Evolutionary conservation across 2,797 vertebrate genomes (phyloP), one percentile per base, ranked within the genome.

Genomic region (Hypotaenidia philippensis): DNA sequence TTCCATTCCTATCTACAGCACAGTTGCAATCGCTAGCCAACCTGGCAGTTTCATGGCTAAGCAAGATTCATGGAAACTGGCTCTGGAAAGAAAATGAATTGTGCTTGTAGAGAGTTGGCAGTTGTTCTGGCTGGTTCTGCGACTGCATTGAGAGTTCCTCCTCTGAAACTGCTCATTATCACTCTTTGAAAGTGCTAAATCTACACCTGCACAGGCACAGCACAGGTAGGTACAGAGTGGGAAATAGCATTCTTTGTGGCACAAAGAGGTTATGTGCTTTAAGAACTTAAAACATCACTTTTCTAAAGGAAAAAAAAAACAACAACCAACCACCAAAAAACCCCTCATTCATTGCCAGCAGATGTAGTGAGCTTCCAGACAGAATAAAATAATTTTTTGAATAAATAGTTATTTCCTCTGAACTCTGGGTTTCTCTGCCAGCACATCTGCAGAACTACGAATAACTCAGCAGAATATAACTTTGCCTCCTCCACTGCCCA

Each of bases 341-440:
- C 41, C 41, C 41, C 34, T 65, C 10, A 6, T 78, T 85, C 41
- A 27, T 50, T 88, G 57, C 44, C 89, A 44, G n/a, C 53, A 85
- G 41, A 83, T n/a, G 8, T 12, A 47, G 55, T 59, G 31, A 89
- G 57, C 38, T 85, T 89, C 53, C 55, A 80, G 60, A 84, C 13
- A 90, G 65, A 95, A 66, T 18, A 61, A 83, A 89, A 85, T 75
- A 59, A 91, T 86, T 71, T 52, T 41, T 44, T 80, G 61, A 89
- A 59, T 38, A 95, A 93, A 79, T 40, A 49, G 29, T 63, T 87
- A 59, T 80, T 85, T 80, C 55, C n/a, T 34, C 32, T 55, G 83
- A 88, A 63, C 56, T 68, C 71, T 31, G 34, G 34, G 47, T 56
- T 91, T 49, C 59, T 90, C 29, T 84, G 56, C 74, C 57, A 82